Base-by-base conservation (phyloP, 2,888 invertebrate species). In the Meliscaeva auricollis region DNA sequence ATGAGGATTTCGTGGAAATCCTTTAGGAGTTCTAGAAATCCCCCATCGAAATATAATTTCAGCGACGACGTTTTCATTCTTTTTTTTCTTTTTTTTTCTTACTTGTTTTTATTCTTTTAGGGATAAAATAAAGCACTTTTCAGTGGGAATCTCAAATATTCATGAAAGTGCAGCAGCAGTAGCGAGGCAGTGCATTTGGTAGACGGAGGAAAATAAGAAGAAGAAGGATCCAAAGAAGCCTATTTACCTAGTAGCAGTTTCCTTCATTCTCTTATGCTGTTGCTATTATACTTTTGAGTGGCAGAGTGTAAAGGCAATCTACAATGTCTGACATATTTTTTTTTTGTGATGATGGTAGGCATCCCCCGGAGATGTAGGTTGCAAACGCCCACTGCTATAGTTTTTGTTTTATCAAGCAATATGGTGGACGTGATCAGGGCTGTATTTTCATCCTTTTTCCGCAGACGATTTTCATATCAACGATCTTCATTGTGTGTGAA, bases 241-340 rank as follows among this genome's bases (percentile, higher is more conserved):
- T 78, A 74, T 26, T 64, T 64, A 64, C 9, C 62, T 60, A 38
- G 54, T 46, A 17, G 17, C 32, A 8, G 38, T 8, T 11, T 20
- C 15, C 17, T 13, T 35, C 13, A n/a, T 17, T 41, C 50, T 15
- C 11, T 8, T 8, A 8, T 15, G 4, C 26, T 73, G 32, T 30
- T 70, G 52, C 62, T 62, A 32, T 73, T 64, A 50, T 73, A 48
- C 9, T 73, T 48, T 62, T 30, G 46, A 84, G 79, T 80, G 64
- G 80, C 72, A 46, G 72, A 76, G 80, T 76, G 76, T 80, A 68
- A 85, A 76, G 75, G 76, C 80, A 85, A 85, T 85, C 54, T 66
- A 76, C 68, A 80, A 80, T 76, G 76, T 85, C 84, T 80, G 72
- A 85, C 76, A 85, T 68, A 73, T 73, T 76, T 75, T 72, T 77